Conservation (phyloP, 37 sponge, comb jelly and placozoan genomes). For the Spongilla lacustris region DNA sequence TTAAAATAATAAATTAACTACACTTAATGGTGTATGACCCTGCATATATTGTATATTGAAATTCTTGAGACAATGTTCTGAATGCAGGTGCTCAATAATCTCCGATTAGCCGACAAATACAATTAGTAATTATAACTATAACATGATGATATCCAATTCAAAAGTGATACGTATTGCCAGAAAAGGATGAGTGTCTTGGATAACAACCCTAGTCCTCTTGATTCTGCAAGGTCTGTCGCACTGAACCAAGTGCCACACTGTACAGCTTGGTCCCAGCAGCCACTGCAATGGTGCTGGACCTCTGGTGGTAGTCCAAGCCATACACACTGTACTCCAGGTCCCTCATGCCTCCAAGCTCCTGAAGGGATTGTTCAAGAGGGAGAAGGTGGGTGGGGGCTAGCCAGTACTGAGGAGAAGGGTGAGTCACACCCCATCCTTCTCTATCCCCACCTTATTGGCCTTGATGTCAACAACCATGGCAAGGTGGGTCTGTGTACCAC, state of each 20-base stretch:
- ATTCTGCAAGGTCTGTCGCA: too few species aligned
- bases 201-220: too few species aligned
- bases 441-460: not conserved
- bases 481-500: slow-evolving; percentile 13
- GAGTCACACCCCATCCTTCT: not conserved
- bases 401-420: not conserved
- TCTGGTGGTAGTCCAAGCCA: slow-evolving; percentile 2
- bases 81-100: too few species aligned
- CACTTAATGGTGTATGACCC: too few species aligned
- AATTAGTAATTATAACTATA: too few species aligned
- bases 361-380: too few species aligned
- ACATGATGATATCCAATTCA: too few species aligned
- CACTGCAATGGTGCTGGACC: not conserved
- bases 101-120: too few species aligned
- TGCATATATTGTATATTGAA: too few species aligned
- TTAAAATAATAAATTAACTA: too few species aligned
- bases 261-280: slow-evolving; percentile 31
- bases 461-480: slow-evolving; percentile 2
- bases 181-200: too few species aligned
- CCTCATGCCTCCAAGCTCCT: slow-evolving; percentile 28
- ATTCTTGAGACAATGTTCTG: not conserved
- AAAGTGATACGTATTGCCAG: too few species aligned
- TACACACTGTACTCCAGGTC: slow-evolving; percentile 30
- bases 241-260: not conserved
- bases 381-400: not conserved